Evolutionary conservation across 2,888 invertebrate genomes (phyloP).

Genomic region (Camptogramma bilineatum): DNA sequence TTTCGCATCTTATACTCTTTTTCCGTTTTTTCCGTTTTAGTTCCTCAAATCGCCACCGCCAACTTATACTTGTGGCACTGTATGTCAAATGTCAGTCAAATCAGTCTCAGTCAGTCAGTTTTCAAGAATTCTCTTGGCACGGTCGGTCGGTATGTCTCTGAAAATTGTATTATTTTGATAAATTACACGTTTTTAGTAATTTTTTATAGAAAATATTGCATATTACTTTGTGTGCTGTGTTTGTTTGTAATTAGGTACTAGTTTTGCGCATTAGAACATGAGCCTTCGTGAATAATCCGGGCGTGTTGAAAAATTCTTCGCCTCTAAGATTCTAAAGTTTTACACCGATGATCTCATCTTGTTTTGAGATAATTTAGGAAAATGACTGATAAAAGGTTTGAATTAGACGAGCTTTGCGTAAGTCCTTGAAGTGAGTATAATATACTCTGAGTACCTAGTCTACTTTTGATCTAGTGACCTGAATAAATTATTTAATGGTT

Average conservation of each 20-base stretch:
- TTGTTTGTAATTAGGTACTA: constrained; percentile 21
- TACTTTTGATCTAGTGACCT: constrained; percentile 20
- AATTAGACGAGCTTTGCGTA: constrained; percentile 1
- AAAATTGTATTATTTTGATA: constrained; percentile 38
- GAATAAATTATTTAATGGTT: constrained; percentile 5
- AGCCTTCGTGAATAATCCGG: constrained; percentile 9
- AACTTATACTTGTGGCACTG: too few species aligned
- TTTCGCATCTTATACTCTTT: too few species aligned
- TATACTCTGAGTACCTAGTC: neutral
- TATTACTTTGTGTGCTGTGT: constrained; percentile 56
- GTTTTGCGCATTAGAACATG: constrained; percentile 3
- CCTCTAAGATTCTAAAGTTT: constrained; percentile 26
- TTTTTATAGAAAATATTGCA: neutral
- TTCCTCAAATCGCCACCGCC: too few species aligned
- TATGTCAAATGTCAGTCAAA: constrained; percentile 1
- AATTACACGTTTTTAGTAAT: constrained; percentile 25
- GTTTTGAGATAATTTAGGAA: constrained; percentile 43
- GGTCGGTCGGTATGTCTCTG: constrained; percentile 53
- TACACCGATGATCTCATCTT: constrained; percentile 62
- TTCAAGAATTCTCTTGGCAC: constrained; percentile 60
- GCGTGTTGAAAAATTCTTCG: constrained; percentile 21
- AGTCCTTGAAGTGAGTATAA: constrained; percentile 11
- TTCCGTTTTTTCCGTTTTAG: too few species aligned
- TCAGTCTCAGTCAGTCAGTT: constrained; percentile 39
- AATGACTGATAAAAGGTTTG: neutral